phyloP scores from a whole-genome alignment of 2,888 invertebrate species.

The Drosophila kuntzei region DNA sequence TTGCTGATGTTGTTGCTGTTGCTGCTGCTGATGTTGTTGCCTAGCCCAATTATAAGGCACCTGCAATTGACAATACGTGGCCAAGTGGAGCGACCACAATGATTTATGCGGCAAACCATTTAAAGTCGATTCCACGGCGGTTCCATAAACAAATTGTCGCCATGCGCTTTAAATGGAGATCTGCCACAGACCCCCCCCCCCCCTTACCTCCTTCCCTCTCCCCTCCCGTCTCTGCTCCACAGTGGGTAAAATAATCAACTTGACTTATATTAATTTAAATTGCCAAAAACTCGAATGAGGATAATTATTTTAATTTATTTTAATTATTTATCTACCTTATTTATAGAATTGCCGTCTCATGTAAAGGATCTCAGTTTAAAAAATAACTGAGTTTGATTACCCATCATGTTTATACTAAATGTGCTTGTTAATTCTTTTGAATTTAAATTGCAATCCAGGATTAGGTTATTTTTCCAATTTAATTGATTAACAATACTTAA shows the following conservation, averaged over 20 bases:
- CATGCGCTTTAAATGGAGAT: slow-evolving; percentile 72
- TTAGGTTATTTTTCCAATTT: too few relatives aligned
- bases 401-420: too few relatives aligned
- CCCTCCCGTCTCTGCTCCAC: neutral
- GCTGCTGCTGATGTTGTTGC: slow-evolving; percentile 26
- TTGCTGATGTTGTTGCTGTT: slow-evolving; percentile 11
- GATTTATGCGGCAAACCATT: slow-evolving; percentile 80
- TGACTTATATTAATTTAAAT: neutral
- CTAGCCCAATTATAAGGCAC: slow-evolving; percentile 73
- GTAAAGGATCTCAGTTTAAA: too few relatives aligned
- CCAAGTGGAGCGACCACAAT: slow-evolving; percentile 61
- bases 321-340: too few relatives aligned
- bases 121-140: slow-evolving; percentile 77
- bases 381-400: too few relatives aligned
- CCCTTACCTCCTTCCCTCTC: neutral
- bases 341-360: too few relatives aligned
- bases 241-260: neutral
- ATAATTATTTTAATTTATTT: too few relatives aligned
- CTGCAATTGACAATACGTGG: slow-evolving; percentile 68
- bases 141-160: slow-evolving; percentile 84
- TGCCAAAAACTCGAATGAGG: too few relatives aligned
- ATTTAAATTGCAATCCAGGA: too few relatives aligned
- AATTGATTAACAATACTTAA: too few relatives aligned
- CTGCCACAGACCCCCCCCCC: slow-evolving; percentile 14
- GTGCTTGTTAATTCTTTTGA: too few relatives aligned